Evolutionary conservation across 1,140 invertebrate genomes (phyloP).

Genomic region (Melipona quadrifasciata): DNA sequence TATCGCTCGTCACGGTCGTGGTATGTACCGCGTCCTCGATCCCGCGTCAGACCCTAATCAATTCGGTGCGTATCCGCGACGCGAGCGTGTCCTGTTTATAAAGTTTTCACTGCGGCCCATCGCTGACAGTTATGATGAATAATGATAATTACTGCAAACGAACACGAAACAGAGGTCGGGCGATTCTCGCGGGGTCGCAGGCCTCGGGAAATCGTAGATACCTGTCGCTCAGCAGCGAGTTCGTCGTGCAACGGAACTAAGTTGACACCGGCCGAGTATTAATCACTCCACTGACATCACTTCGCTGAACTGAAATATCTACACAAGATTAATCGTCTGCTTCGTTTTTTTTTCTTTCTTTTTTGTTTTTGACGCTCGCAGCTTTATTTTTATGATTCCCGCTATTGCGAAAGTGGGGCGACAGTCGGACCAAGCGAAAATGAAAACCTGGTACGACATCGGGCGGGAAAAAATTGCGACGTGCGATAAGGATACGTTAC

Average conservation of each 20-base stretch:
- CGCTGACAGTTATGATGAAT: not conserved
- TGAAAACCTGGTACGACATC: not conserved
- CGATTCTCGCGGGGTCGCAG: not conserved
- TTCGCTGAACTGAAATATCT: not conserved
- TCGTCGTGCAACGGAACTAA: constrained; percentile 19
- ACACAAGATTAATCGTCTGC: constrained; percentile 8
- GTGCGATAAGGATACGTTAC: not conserved
- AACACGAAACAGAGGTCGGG: too few relatives aligned
- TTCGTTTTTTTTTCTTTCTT: too few relatives aligned
- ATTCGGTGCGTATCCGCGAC: not conserved
- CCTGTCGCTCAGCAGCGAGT: not conserved
- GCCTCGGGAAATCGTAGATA: not conserved
- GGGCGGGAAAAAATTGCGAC: not conserved
- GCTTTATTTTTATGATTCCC: not conserved
- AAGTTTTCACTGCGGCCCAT: not conserved
- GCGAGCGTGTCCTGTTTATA: not conserved
- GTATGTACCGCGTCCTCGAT: not conserved
- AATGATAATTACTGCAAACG: not conserved
- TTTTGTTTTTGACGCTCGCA: not conserved
- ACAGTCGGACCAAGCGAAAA: not conserved
- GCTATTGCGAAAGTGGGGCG: too few relatives aligned
- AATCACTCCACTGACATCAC: constrained; percentile 14
- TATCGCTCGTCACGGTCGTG: not conserved
- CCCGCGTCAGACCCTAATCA: constrained; percentile 2
- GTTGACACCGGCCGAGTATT: constrained; percentile 6